phyloP scores from a whole-genome alignment of 1,140 invertebrate species.

The Homarus americanus region DNA sequence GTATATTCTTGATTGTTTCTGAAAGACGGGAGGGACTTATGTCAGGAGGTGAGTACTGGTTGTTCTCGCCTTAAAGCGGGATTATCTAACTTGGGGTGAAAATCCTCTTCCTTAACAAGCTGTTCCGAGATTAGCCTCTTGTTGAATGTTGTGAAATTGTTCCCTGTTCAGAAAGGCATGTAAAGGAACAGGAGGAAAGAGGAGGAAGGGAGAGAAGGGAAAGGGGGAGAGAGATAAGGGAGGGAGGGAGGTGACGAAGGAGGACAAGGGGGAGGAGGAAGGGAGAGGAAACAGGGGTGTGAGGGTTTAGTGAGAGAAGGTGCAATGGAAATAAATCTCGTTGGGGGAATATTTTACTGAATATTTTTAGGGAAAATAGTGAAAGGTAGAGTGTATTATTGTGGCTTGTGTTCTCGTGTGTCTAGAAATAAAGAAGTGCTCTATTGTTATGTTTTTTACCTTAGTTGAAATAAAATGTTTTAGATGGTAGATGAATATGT shows the following conservation, averaged over 20 bases:
- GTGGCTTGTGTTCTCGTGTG: background rate
- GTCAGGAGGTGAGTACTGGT: background rate
- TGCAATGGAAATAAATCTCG: background rate
- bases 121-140: slow-evolving; percentile 39
- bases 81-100: background rate
- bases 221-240: background rate
- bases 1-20: slow-evolving; percentile 60
- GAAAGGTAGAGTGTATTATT: background rate
- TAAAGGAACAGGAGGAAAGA: background rate
- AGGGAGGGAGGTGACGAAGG: too few relatives aligned
- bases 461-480: too few relatives aligned
- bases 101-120: background rate
- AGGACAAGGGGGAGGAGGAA: background rate
- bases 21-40: slow-evolving; percentile 23
- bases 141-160: slow-evolving; percentile 12
- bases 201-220: too few relatives aligned
- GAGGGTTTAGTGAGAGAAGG: too few relatives aligned
- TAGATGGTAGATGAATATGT: too few relatives aligned
- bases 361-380: background rate
- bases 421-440: too few relatives aligned
- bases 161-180: slow-evolving; percentile 1
- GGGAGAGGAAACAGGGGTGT: background rate
- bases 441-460: too few relatives aligned
- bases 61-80: slow-evolving; percentile 1
- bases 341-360: background rate